phyloP scores from a whole-genome alignment of 2,888 invertebrate species.

The Andrena minutula region DNA sequence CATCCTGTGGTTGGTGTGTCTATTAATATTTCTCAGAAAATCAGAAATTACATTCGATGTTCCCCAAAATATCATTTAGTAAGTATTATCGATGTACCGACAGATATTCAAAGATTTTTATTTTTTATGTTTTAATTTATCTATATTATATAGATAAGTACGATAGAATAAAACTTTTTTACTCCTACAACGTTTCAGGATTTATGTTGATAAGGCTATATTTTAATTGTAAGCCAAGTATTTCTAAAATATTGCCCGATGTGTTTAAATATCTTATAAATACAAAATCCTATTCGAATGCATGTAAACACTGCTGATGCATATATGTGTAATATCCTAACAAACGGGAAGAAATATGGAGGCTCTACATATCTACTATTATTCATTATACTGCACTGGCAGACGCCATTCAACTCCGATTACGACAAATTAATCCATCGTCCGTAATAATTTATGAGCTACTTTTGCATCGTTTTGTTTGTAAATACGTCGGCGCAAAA shows the following conservation, averaged over 20 bases:
- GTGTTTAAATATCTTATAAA: conserved; percentile 23
- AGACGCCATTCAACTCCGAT: conserved; percentile 4
- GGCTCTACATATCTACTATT: conserved; percentile 16
- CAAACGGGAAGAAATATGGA: conserved; percentile 10
- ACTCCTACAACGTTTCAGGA: conserved; percentile 27
- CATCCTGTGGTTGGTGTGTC: background rate
- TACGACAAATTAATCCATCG: conserved; percentile 18
- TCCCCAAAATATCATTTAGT: conserved; percentile 31
- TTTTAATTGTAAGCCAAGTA: conserved; percentile 38
- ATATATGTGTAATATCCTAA: conserved; percentile 13
- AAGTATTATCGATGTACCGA: background rate
- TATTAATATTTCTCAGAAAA: conserved; percentile 34
- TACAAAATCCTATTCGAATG: conserved; percentile 15
- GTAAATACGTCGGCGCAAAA: conserved; percentile 66
- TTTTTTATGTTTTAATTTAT: conserved; percentile 45
- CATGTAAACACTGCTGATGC: conserved; percentile 12
- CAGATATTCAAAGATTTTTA: conserved; percentile 35
- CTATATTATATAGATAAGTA: conserved; percentile 39
- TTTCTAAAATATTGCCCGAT: conserved; percentile 16
- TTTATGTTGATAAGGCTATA: conserved; percentile 36
- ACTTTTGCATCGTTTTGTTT: conserved; percentile 64
- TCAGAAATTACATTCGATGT: conserved; percentile 21
- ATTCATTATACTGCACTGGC: background rate
- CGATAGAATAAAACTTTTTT: conserved; percentile 45
- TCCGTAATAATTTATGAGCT: conserved; percentile 28